Percentiles rank a stretch among this genome's conserved stretches.
These are phyloP conservation scores for Nycteola revayana DNA, from an alignment of 2,888 invertebrate species.

Conservation along the genomic window DNA sequence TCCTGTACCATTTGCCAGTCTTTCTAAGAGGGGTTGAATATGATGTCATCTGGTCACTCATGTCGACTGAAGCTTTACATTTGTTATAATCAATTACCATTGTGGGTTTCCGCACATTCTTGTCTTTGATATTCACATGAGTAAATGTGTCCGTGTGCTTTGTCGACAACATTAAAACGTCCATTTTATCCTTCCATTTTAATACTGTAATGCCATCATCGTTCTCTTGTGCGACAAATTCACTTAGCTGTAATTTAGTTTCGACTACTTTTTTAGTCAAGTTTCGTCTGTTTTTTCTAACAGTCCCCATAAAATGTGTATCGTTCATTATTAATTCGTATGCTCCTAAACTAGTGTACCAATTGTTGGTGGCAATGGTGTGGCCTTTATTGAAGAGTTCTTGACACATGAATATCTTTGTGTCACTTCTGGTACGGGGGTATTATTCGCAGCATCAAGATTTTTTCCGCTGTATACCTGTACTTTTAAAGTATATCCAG, in stretches of 20 bases:
- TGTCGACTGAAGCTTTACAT: constrained; percentile 29
- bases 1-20: constrained; percentile 39
- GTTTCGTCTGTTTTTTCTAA: constrained; percentile 28
- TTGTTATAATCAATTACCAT: constrained; percentile 28
- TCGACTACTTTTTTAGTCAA: constrained; percentile 27
- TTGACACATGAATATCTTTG: no score
- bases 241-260: constrained; percentile 29
- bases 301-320: constrained; percentile 31
- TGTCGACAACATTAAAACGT: constrained; percentile 31
- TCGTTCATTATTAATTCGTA: constrained; percentile 25
- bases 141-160: constrained; percentile 26
- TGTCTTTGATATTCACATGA: constrained; percentile 10
- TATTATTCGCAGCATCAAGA: no score
- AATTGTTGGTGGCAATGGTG: constrained; percentile 27
- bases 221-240: constrained; percentile 28
- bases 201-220: constrained; percentile 25
- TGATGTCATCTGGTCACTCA: constrained; percentile 32
- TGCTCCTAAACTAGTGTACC: constrained; percentile 30
- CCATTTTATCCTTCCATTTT: constrained; percentile 37
- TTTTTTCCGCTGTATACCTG: no score
- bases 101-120: constrained; percentile 18
- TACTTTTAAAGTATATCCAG: no score
- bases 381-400: constrained; percentile 23
- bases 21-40: constrained; percentile 29
- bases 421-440: no score